A percentile compares a stretch with the other conserved stretches of the same genome.
These are phyloP conservation scores for Toxotes chatareus DNA, from an alignment of 2,113 vertebrate species.

Conservation along the genomic window DNA sequence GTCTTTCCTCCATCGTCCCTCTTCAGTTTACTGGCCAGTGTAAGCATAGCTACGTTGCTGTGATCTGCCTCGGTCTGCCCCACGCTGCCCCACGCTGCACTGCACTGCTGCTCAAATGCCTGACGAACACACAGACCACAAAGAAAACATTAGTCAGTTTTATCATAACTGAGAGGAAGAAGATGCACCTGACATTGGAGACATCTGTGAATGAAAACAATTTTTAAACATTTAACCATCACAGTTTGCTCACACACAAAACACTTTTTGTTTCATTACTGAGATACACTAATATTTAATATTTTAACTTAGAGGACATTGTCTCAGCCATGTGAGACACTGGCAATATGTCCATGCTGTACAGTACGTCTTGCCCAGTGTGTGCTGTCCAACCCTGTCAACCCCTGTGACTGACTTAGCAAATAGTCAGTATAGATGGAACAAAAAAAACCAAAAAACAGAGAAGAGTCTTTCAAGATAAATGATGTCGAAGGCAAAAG, in stretches of 20 bases:
- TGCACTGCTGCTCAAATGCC: constrained; percentile 57
- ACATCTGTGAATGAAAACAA: neutral
- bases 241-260: neutral
- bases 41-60: constrained; percentile 90
- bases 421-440: too few relatives aligned
- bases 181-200: neutral
- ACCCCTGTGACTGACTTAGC: too few relatives aligned
- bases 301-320: neutral
- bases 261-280: neutral
- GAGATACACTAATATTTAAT: neutral
- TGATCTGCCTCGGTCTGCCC: constrained; percentile 58
- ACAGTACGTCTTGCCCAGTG: neutral
- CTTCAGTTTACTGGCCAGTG: constrained; percentile 95
- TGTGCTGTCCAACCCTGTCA: neutral
- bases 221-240: too few relatives aligned
- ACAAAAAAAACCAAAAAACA: neutral
- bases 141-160: neutral
- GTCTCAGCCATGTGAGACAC: too few relatives aligned
- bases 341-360: neutral
- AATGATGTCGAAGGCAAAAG: neutral
- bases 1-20: constrained; percentile 92
- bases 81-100: constrained; percentile 32
- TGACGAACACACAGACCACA: constrained; percentile 36
- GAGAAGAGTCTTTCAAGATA: neutral
- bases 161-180: neutral